phyloP scores from a whole-genome alignment of 2,113 vertebrate species.

The Hystrix brachyura region DNA sequence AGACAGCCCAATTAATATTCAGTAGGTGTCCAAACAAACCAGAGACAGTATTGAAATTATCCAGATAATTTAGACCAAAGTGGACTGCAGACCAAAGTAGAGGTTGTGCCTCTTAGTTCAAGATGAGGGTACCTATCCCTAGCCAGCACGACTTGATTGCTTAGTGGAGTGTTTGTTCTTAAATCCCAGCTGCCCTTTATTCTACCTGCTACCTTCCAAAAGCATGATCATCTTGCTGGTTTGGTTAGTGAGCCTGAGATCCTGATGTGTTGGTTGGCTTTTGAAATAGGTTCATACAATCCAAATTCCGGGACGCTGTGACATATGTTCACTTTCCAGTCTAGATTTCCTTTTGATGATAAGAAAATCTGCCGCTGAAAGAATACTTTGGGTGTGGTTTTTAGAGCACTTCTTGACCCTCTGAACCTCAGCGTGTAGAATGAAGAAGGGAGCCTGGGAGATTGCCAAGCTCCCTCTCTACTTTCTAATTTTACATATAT shows the following conservation, averaged over 20 bases:
- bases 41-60: neutral
- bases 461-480: neutral
- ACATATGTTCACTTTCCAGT: neutral
- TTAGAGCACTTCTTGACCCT: neutral
- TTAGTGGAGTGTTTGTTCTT: neutral
- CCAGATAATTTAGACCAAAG: neutral
- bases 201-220: neutral
- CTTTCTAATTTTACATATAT: neutral
- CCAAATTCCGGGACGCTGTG: neutral
- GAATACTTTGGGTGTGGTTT: neutral
- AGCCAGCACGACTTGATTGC: neutral
- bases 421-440: neutral
- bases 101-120: neutral
- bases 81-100: neutral
- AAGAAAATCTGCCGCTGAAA: neutral
- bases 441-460: neutral
- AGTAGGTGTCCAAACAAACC: neutral
- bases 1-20: neutral
- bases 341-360: neutral
- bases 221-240: neutral
- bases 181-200: too few species aligned
- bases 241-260: neutral
- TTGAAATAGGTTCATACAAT: neutral
- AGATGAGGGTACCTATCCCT: neutral
- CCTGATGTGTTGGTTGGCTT: neutral